Evolutionary conservation across 2,888 invertebrate genomes (phyloP).

Genomic region (Kuschelorhynchus macadamiae): DNA sequence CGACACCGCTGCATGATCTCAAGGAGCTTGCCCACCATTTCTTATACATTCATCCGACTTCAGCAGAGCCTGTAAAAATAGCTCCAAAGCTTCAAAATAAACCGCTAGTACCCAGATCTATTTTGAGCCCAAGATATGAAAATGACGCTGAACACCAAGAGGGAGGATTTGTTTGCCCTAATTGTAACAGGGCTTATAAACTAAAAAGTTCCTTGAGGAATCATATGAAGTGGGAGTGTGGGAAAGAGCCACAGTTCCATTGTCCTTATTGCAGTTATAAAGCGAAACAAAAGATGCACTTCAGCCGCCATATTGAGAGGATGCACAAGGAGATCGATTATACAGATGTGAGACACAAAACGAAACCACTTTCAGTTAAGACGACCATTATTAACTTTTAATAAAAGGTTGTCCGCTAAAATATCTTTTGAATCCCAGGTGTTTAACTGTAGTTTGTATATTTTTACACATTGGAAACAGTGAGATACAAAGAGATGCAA

Average conservation of each 20-base stretch:
- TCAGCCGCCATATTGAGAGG: conserved; percentile 82
- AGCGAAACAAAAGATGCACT: conserved; percentile 86
- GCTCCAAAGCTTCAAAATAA: too few relatives aligned
- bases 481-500: too few relatives aligned
- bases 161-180: conserved; percentile 71
- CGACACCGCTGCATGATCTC: background rate
- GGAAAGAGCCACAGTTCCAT: conserved; percentile 82
- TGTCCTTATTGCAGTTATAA: conserved; percentile 84
- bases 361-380: background rate
- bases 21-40: background rate
- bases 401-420: too few relatives aligned
- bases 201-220: conserved; percentile 81
- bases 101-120: background rate
- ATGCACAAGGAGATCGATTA: conserved; percentile 71
- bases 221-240: conserved; percentile 52
- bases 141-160: conserved; percentile 65
- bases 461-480: too few relatives aligned
- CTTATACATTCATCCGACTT: background rate
- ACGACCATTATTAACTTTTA: background rate
- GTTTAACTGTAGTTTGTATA: too few relatives aligned
- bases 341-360: conserved; percentile 31
- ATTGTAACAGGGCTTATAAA: conserved; percentile 86
- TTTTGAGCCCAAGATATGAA: background rate
- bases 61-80: too few relatives aligned
- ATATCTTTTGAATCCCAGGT: too few relatives aligned